Evolutionary conservation across 2,113 vertebrate species (phyloP).

Genomic region (Corythoichthys haematopterus): DNA sequence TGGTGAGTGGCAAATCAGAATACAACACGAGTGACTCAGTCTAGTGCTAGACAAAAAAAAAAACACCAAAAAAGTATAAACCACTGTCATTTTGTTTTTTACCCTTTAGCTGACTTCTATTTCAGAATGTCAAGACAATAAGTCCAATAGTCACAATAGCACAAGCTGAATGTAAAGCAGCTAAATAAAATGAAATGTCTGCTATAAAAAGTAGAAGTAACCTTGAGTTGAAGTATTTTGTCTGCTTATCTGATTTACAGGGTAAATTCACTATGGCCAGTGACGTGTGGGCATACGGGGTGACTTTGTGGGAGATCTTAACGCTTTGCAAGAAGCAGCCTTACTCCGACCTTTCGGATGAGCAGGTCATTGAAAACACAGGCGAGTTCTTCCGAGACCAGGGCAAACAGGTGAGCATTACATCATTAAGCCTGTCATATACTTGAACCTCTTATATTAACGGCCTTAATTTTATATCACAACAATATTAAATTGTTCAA

Average conservation of each 20-base stretch:
- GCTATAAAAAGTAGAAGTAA: too few relatives aligned
- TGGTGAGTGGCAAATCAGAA: conserved; percentile 67
- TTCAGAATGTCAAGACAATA: neutral
- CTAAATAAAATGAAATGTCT: too few relatives aligned
- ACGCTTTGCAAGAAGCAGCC: conserved; percentile 92
- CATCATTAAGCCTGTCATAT: neutral
- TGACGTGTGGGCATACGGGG: conserved; percentile 91
- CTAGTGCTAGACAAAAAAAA: neutral
- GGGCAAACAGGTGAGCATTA: conserved; percentile 79
- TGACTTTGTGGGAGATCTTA: conserved; percentile 93
- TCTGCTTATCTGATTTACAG: conserved; percentile 57
- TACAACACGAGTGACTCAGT: neutral
- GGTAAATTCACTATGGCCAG: conserved; percentile 97
- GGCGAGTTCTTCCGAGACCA: conserved; percentile 97
- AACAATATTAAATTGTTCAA: neutral
- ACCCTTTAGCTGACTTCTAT: neutral
- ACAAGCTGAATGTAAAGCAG: too few relatives aligned
- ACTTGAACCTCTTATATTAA: neutral
- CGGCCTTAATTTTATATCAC: neutral
- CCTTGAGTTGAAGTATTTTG: neutral
- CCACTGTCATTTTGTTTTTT: neutral
- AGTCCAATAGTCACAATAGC: neutral
- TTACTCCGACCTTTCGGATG: conserved; percentile 88
- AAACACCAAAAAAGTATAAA: neutral
- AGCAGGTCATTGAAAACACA: conserved; percentile 96